These are phyloP conservation scores for Echinarachnius parma DNA, from an alignment of 53 echinoderm and acorn worm genomes.

Conservation along the genomic window DNA sequence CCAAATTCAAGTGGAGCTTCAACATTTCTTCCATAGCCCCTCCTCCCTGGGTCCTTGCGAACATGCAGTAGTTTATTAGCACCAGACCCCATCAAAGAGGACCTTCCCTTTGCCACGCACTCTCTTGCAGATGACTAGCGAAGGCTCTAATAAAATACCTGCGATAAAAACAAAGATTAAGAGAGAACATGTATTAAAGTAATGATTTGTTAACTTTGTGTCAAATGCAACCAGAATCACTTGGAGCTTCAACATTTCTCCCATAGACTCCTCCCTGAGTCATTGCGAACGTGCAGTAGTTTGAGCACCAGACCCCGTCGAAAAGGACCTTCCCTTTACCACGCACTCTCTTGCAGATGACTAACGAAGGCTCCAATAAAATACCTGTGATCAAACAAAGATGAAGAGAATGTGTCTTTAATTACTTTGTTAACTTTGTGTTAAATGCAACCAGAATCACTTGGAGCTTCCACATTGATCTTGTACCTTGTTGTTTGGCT, in stretches of 20 bases:
- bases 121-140: slow-evolving; percentile 63
- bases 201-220: too few relatives aligned
- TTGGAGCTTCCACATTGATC: too few relatives aligned
- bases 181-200: too few relatives aligned
- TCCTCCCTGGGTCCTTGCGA: slow-evolving; percentile 58
- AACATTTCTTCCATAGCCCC: too few relatives aligned
- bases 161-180: too few relatives aligned
- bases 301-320: slow-evolving; percentile 84
- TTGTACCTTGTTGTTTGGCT: too few relatives aligned
- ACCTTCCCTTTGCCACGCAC: slow-evolving; percentile 75
- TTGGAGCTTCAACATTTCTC: too few relatives aligned
- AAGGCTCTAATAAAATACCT: slow-evolving; percentile 75
- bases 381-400: slow-evolving; percentile 52
- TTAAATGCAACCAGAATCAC: too few relatives aligned
- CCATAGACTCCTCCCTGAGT: slow-evolving; percentile 56
- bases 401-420: too few relatives aligned
- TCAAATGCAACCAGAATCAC: too few relatives aligned
- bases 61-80: slow-evolving; percentile 80
- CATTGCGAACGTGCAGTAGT: slow-evolving; percentile 81
- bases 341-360: slow-evolving; percentile 67
- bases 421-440: too few relatives aligned
- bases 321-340: slow-evolving; percentile 77
- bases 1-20: too few relatives aligned
- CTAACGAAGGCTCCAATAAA: slow-evolving; percentile 66
- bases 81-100: slow-evolving; percentile 82